phyloP scores from a whole-genome alignment of 1,140 invertebrate species.

The Globodera rostochiensis region DNA sequence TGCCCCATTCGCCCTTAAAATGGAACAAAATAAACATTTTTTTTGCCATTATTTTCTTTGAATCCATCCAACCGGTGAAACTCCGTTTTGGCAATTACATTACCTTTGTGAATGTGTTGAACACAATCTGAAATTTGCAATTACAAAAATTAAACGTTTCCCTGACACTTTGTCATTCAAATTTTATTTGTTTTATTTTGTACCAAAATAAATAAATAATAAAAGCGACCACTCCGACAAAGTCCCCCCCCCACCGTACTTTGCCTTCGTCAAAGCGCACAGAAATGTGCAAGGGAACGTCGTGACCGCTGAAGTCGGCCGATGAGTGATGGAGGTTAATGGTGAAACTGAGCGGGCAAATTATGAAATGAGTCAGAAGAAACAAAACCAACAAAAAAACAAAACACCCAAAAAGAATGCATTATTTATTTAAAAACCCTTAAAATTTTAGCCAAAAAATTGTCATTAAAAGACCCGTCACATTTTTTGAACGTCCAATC shows the following conservation, averaged over 20 bases:
- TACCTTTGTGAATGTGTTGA: conserved; percentile 54
- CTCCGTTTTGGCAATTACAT: neutral
- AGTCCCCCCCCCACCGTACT: conserved; percentile 6
- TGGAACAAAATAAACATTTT: neutral
- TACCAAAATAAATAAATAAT: neutral
- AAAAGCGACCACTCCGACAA: neutral
- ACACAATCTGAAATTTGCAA: conserved; percentile 49
- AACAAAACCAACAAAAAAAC: neutral
- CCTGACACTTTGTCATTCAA: neutral
- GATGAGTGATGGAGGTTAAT: conserved; percentile 55
- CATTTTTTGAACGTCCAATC: too few species aligned
- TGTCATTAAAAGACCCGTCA: too few species aligned
- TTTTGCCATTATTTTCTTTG: too few species aligned
- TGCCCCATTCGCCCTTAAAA: conserved; percentile 62
- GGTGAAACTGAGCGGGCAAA: conserved; percentile 41
- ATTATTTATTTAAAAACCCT: neutral
- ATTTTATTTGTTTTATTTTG: conserved; percentile 1
- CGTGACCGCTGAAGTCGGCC: conserved; percentile 63
- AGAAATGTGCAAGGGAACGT: conserved; percentile 61
- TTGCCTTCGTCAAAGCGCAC: conserved; percentile 64
- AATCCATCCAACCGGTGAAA: too few species aligned
- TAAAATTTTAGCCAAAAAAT: neutral
- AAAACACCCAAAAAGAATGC: too few species aligned
- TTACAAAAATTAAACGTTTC: neutral
- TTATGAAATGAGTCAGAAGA: neutral